Percentiles rank a stretch among this genome's conserved stretches.
Evolutionary conservation across 2,888 invertebrate genomes (phyloP).

Genomic region (Arrhopalites spinosus): DNA sequence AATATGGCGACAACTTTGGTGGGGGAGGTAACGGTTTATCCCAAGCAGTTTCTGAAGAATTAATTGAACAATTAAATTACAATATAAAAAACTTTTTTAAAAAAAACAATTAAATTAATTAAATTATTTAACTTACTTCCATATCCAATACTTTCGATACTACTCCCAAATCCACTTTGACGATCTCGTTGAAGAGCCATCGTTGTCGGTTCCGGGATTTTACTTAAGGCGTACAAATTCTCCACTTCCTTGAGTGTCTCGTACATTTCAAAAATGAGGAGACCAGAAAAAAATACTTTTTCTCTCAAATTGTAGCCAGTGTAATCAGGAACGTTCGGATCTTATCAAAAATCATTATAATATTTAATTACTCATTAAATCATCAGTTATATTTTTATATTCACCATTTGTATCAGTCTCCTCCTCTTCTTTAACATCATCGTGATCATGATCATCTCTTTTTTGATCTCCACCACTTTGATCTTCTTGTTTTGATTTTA

Average conservation of each 20-base stretch:
- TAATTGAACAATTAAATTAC: no score
- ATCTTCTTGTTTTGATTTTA: neutral
- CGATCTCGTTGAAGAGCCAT: conserved; percentile 13
- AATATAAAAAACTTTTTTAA: neutral
- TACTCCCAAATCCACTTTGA: conserved; percentile 40
- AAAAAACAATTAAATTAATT: neutral
- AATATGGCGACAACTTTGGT: conserved; percentile 50
- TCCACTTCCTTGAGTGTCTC: conserved; percentile 45
- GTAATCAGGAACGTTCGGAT: neutral
- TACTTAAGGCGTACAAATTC: conserved; percentile 39
- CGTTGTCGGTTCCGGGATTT: conserved; percentile 42
- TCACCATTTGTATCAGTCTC: neutral
- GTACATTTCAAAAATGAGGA: conserved; percentile 51
- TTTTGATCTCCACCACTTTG: conserved; percentile 18
- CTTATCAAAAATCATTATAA: neutral
- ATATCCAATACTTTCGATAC: conserved; percentile 33
- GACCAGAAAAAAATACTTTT: conserved; percentile 50
- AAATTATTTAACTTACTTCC: conserved; percentile 34
- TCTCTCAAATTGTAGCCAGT: conserved; percentile 38
- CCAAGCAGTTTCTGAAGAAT: conserved; percentile 45
- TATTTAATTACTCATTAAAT: neutral
- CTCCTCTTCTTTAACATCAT: neutral
- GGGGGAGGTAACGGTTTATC: conserved; percentile 45
- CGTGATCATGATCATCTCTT: neutral
- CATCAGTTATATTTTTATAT: neutral